Evolutionary conservation across 2,797 vertebrate genomes (phyloP).

Genomic region (Numenius phaeopus): DNA sequence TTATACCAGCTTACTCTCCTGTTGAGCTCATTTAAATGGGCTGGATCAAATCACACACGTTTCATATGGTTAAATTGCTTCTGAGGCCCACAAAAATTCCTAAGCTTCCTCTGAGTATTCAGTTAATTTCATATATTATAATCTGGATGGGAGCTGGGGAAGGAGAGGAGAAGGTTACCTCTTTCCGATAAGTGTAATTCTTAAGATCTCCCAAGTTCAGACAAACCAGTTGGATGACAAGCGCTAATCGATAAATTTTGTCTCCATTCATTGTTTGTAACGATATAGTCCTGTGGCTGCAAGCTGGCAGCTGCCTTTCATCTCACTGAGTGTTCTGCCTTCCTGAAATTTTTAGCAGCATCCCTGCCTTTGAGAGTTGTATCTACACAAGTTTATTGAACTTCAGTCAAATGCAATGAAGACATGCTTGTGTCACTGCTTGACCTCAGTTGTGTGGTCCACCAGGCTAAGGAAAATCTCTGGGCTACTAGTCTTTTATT

Average conservation of each 20-base stretch:
- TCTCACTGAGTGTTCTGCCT: neutral
- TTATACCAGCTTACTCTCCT: neutral
- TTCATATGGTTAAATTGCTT: neutral
- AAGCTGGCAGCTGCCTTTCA: conserved; percentile 31
- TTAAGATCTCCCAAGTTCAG: neutral
- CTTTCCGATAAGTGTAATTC: neutral
- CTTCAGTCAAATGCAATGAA: neutral
- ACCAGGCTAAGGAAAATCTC: neutral
- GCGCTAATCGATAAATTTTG: neutral
- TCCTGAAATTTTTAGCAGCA: neutral
- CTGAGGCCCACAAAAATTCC: neutral
- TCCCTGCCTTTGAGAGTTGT: neutral
- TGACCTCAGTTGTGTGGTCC: neutral
- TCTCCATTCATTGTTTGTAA: neutral
- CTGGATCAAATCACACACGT: neutral
- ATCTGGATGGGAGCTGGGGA: neutral
- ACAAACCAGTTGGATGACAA: neutral
- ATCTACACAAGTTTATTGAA: neutral
- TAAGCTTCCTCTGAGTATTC: neutral
- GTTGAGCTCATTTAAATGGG: neutral
- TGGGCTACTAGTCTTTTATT: neutral
- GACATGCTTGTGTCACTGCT: neutral
- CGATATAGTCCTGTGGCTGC: neutral
- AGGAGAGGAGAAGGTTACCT: neutral
- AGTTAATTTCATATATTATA: neutral